Evolutionary conservation across 2,113 vertebrate species (phyloP), one percentile per base, ranked within the genome.

Genomic region (Buteo buteo): DNA sequence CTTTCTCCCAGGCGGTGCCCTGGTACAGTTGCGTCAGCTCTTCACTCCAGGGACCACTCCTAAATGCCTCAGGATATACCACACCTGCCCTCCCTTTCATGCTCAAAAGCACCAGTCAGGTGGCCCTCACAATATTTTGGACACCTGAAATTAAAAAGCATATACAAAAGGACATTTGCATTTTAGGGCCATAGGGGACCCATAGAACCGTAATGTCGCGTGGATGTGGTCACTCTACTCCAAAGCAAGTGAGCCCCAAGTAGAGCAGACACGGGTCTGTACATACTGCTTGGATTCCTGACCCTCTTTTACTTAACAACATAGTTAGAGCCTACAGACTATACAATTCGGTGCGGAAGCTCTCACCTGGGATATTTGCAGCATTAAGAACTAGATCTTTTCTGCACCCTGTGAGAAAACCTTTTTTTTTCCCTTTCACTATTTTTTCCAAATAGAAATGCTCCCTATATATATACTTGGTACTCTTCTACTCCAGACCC

Each of bases 121-220:
- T 40, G 34, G 62, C 45, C 19, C 49, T 31, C 19, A 45, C 31
- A 61, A 5, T 8, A 19, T 57, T 81, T 73, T 45, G 24, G 45
- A 81, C 24, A 13, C 13, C 14, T 52, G 28, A 89, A 93, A 86
- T 70, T 6, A 52, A 93, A 91, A 88, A 44, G 11, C 18, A 8
- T 49, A 32, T 14, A 34, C 24, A 80, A 80, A 85, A 69, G 29
- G n/a, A 44, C 7, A 26, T 62, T 44, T 52, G 28, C 24, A 8
- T 44, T 76, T 72, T 66, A 45, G 49, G 32, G 52, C 10, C 13
- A 55, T 10, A 65, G n/a, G 24, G 9, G 14, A 57, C 14, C 17
- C 36, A 38, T 3, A 38, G 65, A 72, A 20, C 16, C 45, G 6
- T 42, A 55, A 47, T 0, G 0, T 7, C 20, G 3, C 10, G 16